These are phyloP conservation scores for Calcarius ornatus DNA, from an alignment of 2,113 vertebrate genomes.

Conservation along the genomic window DNA sequence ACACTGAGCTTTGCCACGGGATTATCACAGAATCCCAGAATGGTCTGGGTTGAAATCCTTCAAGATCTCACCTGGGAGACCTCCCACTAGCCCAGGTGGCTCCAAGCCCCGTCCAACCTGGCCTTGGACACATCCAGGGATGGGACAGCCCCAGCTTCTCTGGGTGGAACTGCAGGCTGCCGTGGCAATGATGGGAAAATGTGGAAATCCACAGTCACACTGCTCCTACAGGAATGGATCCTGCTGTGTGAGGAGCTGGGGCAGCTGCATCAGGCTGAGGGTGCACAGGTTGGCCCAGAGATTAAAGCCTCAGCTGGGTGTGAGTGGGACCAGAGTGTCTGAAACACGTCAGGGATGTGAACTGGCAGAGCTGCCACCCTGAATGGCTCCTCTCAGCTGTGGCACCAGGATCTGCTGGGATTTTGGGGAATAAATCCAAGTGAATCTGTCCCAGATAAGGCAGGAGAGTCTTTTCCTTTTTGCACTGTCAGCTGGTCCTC, in stretches of 20 bases:
- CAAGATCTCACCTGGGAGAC: not conserved
- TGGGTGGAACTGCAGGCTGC: not conserved
- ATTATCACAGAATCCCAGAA: not conserved
- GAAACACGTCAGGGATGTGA: accelerated
- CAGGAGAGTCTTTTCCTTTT: not conserved
- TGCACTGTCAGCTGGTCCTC: not conserved
- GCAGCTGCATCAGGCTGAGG: not conserved
- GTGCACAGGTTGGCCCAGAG: too few relatives aligned
- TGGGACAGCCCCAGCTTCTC: not conserved
- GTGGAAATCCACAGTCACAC: not conserved
- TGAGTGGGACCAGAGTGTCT: not conserved
- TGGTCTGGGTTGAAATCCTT: not conserved
- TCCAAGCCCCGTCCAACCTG: not conserved
- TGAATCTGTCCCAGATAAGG: not conserved
- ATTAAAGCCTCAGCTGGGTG: not conserved
- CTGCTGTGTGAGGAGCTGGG: not conserved
- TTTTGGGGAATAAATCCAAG: not conserved
- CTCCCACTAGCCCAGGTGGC: accelerated
- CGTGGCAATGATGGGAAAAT: not conserved
- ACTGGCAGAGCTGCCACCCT: not conserved
- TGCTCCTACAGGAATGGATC: not conserved
- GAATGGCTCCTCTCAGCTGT: not conserved
- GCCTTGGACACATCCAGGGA: not conserved
- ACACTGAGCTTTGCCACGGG: not conserved
- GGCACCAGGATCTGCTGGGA: accelerated